Percentiles rank a stretch among this genome's conserved stretches.
Evolutionary conservation across 2,113 vertebrate genomes (phyloP).

Genomic region (Hyla sarda): DNA sequence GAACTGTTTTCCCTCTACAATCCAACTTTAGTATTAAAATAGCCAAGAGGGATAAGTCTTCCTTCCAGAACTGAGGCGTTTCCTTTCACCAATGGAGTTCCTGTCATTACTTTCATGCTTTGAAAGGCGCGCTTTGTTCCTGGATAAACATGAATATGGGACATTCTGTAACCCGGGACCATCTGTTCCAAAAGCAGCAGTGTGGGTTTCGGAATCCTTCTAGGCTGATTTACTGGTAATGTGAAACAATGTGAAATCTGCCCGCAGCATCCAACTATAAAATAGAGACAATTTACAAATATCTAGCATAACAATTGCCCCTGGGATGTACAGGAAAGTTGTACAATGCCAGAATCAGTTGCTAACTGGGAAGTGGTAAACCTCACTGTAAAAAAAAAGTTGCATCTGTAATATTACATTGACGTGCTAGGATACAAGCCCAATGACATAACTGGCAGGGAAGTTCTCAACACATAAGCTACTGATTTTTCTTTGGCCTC

Average conservation of each 20-base stretch:
- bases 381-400: background rate
- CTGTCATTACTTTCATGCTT: slow-evolving; percentile 49
- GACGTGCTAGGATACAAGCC: background rate
- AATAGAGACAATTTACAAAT: slow-evolving; percentile 28
- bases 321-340: background rate
- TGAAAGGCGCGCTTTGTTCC: slow-evolving; percentile 54
- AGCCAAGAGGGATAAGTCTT: slow-evolving; percentile 39
- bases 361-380: slow-evolving; percentile 23
- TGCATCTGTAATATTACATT: background rate
- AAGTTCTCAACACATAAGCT: background rate
- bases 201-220: slow-evolving; percentile 11
- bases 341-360: background rate
- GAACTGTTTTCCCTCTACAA: slow-evolving; percentile 20
- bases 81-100: slow-evolving; percentile 44
- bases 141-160: slow-evolving; percentile 57
- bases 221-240: slow-evolving; percentile 33
- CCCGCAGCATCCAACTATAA: slow-evolving; percentile 8
- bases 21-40: slow-evolving; percentile 35
- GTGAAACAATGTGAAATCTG: slow-evolving; percentile 46
- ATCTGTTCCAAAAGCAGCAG: slow-evolving; percentile 55
- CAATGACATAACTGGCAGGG: background rate
- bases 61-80: slow-evolving; percentile 38
- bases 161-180: slow-evolving; percentile 57
- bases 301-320: slow-evolving; percentile 9
- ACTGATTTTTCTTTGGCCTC: background rate